Conservation (phyloP, 1,140 invertebrate species). For the Parasteatoda tepidariorum region DNA sequence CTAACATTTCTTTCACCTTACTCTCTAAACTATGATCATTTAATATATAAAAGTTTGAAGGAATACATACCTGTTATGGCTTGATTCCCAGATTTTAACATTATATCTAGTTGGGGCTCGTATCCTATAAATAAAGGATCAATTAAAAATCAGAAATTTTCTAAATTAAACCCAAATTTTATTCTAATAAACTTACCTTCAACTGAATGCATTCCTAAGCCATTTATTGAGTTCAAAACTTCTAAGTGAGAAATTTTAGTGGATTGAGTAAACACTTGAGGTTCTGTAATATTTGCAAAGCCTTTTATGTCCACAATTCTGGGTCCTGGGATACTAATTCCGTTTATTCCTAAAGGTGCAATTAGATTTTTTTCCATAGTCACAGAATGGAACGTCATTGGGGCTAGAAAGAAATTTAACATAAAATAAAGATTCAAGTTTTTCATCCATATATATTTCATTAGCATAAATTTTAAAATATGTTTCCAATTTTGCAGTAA, state of each 20-base stretch:
- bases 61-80: slow-evolving; percentile 41
- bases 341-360: slow-evolving; percentile 25
- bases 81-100: slow-evolving; percentile 55
- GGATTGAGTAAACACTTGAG: slow-evolving; percentile 12
- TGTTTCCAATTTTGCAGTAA: no score
- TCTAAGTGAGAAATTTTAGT: slow-evolving; percentile 1
- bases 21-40: no score
- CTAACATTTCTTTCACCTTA: no score
- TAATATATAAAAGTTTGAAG: no score
- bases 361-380: slow-evolving; percentile 15
- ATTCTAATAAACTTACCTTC: neutral
- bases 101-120: slow-evolving; percentile 25
- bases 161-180: no score
- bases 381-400: slow-evolving; percentile 32
- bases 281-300: slow-evolving; percentile 3
- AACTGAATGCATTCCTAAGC: neutral
- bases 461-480: no score
- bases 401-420: slow-evolving; percentile 46
- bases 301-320: slow-evolving; percentile 5
- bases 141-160: neutral
- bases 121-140: neutral
- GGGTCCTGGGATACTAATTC: slow-evolving; percentile 43
- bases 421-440: no score
- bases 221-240: slow-evolving; percentile 53
- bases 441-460: no score